Base-by-base conservation (phyloP, 2,888 invertebrate species). In the Cephus nigrinus region DNA sequence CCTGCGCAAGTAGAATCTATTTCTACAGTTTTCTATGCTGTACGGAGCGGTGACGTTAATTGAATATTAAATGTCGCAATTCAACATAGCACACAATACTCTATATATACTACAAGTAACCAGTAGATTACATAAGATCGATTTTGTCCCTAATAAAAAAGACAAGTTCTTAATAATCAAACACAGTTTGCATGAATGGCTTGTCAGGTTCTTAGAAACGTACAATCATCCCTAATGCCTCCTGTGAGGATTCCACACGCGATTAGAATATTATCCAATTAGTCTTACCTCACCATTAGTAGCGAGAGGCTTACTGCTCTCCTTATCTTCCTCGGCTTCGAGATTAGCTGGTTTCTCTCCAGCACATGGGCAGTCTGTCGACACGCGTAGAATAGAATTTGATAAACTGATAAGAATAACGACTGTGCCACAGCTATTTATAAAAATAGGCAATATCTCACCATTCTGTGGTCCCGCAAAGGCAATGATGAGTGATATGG, bases 381-480 rank as follows among this genome's bases (percentile, higher is more conserved):
- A 71, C 31, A 71, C 31, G 9, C 3, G 23, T 15, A 71, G 31
- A 71, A 71, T 23, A 23, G 55, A 55, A 55, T 23, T 55, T 55
- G 55, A 55, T 23, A 23, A 55, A 23, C 9, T 55, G 23, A 55
- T 55, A 55, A 55, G 40, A 55, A 55, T 55, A 2, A 55, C 23
- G 55, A 23, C 23, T 55, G 9, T 23, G 9, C 1, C 2, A n/a
- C 9, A 74, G 34, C 3, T 74, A 23, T 35, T 35, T 35, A 33
- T 73, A 23, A n/a, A 74, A 30, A 35, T n/a, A 35, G 11, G 5
- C 33, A 34, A 11, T 55, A 23, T 55, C 55, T 92, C 92, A 96
- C 97, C 96, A 89, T 96, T 94, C 91, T 96, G 96, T 78, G 97
- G 97, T 83, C 97, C 96, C 76, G 97, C 98, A 90, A 98, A 97